phyloP scores from a whole-genome alignment of 2,797 vertebrate genomes.

The Enteromius radiatus region DNA sequence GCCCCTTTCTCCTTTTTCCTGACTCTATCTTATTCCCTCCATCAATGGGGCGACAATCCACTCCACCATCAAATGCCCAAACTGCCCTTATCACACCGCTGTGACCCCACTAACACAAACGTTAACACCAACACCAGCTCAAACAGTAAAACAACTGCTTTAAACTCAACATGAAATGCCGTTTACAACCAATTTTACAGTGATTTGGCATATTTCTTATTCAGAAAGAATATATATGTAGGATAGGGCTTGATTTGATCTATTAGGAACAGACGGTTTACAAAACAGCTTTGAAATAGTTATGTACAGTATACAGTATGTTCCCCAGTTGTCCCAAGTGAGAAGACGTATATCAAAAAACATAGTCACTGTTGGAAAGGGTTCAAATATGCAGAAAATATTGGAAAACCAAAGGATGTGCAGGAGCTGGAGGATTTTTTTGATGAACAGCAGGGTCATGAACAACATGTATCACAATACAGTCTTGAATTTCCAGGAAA shows the following conservation, averaged over 20 bases:
- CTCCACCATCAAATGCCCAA: not conserved
- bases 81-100: not conserved
- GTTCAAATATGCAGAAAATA: too few species aligned
- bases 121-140: not conserved
- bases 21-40: not conserved
- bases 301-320: too few species aligned
- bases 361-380: too few species aligned
- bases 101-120: not conserved
- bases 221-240: not conserved
- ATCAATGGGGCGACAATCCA: not conserved
- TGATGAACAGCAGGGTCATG: too few species aligned
- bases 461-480: too few species aligned
- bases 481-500: too few species aligned
- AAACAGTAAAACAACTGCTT: not conserved
- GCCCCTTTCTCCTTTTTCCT: not conserved
- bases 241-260: not conserved
- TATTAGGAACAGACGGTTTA: not conserved
- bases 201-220: not conserved
- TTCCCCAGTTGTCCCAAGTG: too few species aligned
- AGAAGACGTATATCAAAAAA: too few species aligned
- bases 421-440: too few species aligned
- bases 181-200: not conserved
- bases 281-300: not conserved
- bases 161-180: not conserved
- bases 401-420: too few species aligned